Conservation (phyloP, 1,140 invertebrate species). For the Eufriesea mexicana region DNA sequence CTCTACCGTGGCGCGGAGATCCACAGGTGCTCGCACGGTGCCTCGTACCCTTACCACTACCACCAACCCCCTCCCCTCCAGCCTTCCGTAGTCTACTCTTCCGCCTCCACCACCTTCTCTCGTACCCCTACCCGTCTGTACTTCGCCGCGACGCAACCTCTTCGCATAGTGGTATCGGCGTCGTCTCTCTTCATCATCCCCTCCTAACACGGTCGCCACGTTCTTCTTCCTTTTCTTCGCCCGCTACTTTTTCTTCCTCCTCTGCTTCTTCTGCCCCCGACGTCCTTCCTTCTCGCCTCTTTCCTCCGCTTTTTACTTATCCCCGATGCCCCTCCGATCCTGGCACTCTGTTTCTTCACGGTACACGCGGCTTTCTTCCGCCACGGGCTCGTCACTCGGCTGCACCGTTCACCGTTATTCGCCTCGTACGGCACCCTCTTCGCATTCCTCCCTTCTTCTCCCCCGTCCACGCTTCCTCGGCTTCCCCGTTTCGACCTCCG, state of each 20-base stretch:
- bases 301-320: constrained; percentile 42
- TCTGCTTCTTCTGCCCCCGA: constrained; percentile 26
- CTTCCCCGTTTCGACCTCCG: neutral
- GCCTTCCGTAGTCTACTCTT: constrained; percentile 57
- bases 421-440: constrained; percentile 58
- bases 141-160: constrained; percentile 23
- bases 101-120: constrained; percentile 63
- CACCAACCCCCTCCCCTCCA: constrained; percentile 65
- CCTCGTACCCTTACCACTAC: constrained; percentile 69
- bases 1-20: constrained; percentile 75
- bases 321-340: no score
- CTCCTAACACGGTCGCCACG: neutral
- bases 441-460: constrained; percentile 41
- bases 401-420: constrained; percentile 65
- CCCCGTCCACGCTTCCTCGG: neutral
- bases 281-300: constrained; percentile 17
- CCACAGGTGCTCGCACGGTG: constrained; percentile 80
- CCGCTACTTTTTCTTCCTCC: constrained; percentile 16
- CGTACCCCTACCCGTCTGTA: constrained; percentile 50
- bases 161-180: constrained; percentile 32
- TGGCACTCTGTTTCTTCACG: constrained; percentile 42
- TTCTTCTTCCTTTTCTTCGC: constrained; percentile 28
- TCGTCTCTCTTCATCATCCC: constrained; percentile 49
- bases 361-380: constrained; percentile 50
- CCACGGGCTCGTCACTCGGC: constrained; percentile 53